phyloP scores from a whole-genome alignment of 2,888 invertebrate genomes.

The Sepiola atlantica region DNA sequence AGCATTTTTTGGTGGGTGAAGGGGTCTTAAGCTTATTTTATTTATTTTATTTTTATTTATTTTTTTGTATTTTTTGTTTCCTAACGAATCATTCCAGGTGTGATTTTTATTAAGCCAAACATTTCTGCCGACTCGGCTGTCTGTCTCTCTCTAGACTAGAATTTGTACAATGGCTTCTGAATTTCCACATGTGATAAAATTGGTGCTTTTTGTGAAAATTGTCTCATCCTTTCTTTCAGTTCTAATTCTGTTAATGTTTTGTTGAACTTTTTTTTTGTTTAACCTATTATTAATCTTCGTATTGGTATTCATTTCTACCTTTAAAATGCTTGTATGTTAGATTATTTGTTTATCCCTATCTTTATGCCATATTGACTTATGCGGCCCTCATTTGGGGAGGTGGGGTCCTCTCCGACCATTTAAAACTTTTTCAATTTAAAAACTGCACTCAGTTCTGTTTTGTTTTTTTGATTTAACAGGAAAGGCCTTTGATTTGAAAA shows the following conservation, averaged over 20 bases:
- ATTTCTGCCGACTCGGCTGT: not conserved
- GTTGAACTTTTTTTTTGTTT: constrained; percentile 6
- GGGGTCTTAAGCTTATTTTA: not conserved
- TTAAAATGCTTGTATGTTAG: not conserved
- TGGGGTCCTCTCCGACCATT: not conserved
- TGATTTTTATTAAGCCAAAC: not conserved
- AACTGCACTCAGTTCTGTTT: not conserved
- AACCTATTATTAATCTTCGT: not conserved
- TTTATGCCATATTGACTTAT: constrained; percentile 16
- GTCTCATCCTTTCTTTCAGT: constrained; percentile 20
- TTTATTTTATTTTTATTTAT: not conserved
- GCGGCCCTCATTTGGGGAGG: not conserved
- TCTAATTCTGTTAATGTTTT: not conserved
- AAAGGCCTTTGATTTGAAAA: not conserved
- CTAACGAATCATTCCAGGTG: not conserved
- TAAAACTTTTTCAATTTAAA: not conserved
- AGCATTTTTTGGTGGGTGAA: not conserved
- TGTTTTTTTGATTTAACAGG: not conserved
- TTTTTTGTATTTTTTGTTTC: not conserved
- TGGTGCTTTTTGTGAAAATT: not conserved
- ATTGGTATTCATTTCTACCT: not conserved
- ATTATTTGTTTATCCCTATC: not conserved
- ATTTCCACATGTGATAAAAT: not conserved
- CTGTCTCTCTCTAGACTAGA: not conserved
- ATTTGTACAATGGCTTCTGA: not conserved